phyloP scores from a whole-genome alignment of 2,113 vertebrate genomes.

The Chauna torquata region DNA sequence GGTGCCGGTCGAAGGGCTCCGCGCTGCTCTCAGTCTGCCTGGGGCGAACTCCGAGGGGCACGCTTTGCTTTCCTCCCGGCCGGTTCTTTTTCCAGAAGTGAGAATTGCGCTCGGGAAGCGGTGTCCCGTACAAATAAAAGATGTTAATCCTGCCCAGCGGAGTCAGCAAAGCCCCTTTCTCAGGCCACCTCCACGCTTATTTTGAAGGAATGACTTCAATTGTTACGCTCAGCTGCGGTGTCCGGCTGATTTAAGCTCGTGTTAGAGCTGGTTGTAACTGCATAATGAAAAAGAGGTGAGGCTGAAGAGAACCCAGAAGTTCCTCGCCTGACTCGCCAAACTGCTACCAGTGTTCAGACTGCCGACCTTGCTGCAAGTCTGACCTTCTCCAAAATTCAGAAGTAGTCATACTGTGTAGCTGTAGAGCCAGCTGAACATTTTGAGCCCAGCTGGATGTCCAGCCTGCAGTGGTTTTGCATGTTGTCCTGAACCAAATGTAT shows the following conservation, averaged over 20 bases:
- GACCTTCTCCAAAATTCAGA: background rate
- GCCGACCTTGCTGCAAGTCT: background rate
- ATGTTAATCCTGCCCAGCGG: background rate
- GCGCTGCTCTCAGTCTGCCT: too few species aligned
- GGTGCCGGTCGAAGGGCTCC: too few species aligned
- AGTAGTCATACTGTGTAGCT: background rate
- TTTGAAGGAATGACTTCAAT: background rate
- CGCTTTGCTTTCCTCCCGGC: background rate
- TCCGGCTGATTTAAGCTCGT: background rate
- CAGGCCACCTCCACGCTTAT: background rate
- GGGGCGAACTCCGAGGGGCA: too few species aligned
- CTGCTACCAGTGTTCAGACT: background rate
- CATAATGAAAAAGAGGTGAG: background rate
- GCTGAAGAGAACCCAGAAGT: background rate
- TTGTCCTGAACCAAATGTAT: background rate
- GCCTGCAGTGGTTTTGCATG: background rate
- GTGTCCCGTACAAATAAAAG: too few species aligned
- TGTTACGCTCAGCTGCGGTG: background rate
- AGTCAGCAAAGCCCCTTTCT: background rate
- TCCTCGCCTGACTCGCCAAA: background rate
- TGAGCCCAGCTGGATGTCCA: background rate
- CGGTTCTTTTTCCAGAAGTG: background rate
- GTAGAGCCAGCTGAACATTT: background rate
- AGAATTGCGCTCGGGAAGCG: background rate
- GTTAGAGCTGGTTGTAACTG: background rate